Base-by-base conservation (phyloP, 2,113 vertebrate species). In the Irena cyanogastra region DNA sequence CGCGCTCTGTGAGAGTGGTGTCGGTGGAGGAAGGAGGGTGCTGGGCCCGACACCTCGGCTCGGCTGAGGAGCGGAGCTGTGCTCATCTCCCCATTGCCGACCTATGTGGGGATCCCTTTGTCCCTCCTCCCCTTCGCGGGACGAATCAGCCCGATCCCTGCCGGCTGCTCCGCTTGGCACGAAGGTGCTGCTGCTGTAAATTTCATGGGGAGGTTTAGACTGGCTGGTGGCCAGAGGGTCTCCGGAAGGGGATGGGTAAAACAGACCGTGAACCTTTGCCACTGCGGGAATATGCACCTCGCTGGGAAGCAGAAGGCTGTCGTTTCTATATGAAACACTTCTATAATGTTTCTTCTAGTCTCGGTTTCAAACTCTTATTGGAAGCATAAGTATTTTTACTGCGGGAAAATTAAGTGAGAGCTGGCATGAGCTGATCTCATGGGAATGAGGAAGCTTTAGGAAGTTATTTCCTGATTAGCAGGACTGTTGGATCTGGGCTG, bases 231-330 rank as follows among this genome's bases (percentile, higher is more conserved):
- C 30, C 31, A 1, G 18, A 18, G 47, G 39, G 33, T 19, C 39
- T 71, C 39, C 7, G 1, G 19, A 28, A 42, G 44, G 57, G 26
- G 20, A 4, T 9, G 3, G 17, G 7, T 5, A 1, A 39, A 50
- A 6, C 1, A 26, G 23, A 22, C 4, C 9, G 16, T 18, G 47
- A 50, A 0, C 31, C 5, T 23, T 23, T 4, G 12, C 2, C 69
- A 1, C 0, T 19, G 35, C 31, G 2, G 74, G 30, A 30, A 23
- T 7, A 49, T 13, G 26, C 16, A 3, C 16, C n/a, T 60, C 11
- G 3, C 11, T 24, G 45, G 54, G 89, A n/a, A 76, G 10, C 75
- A 15, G 57, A 31, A n/a, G 17, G n/a, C 54, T 5, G 10, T 20
- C 13, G 7, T 59, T 41, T n/a, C 79, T 59, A 2, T 18, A 5